Base-by-base conservation (phyloP, 2,888 invertebrate genomes). In the Caenorhabditis sulstoni region DNA sequence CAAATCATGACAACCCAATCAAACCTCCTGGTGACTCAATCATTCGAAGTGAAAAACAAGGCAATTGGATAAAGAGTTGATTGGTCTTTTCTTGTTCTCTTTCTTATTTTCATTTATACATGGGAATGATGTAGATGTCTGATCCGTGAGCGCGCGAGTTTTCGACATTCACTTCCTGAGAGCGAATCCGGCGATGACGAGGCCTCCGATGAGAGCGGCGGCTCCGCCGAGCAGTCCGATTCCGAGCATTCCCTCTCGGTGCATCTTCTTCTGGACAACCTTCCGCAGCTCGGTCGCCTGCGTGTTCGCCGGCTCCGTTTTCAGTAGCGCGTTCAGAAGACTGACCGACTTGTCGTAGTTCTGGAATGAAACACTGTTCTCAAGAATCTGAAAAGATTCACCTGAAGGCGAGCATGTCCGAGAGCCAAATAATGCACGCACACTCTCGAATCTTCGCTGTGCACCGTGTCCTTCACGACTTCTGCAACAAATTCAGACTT, bases 341-440 rank as follows among this genome's bases (percentile, higher is more conserved):
- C n/a, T 41, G 4, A 66, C 47, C n/a, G 74, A 65, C 59, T 59
- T 74, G 41, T 74, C 74, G 35, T 64, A 74, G 18, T 74, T 66
- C 74, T 74, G 53, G 18, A 64, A 50, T 18, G 18, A 23, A 20
- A 18, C 20, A 3, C 9, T 20, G 22, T 14, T 41, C 3, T 41
- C 47, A 11, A 35, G 35, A 23, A n/a, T 35, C 35, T 29, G 29
- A 14, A 14, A 53, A 9, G 9, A 50, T n/a, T 53, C 1, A 70
- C 71, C 39, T 55, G 61, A 58, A 67, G 76, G 49, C 67, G 68
- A 37, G 67, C 76, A 37, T 68, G 76, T 14, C 58, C 76, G 16
- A 76, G 45, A 2, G 70, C 70, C 8, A 64, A n/a, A 39, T 76
- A 64, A 44, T 76, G 55, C 1, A 73, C 58, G 14, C 64, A 64